Conservation (phyloP, 2,888 invertebrate species). For the Acrocyrtus sp. region DNA sequence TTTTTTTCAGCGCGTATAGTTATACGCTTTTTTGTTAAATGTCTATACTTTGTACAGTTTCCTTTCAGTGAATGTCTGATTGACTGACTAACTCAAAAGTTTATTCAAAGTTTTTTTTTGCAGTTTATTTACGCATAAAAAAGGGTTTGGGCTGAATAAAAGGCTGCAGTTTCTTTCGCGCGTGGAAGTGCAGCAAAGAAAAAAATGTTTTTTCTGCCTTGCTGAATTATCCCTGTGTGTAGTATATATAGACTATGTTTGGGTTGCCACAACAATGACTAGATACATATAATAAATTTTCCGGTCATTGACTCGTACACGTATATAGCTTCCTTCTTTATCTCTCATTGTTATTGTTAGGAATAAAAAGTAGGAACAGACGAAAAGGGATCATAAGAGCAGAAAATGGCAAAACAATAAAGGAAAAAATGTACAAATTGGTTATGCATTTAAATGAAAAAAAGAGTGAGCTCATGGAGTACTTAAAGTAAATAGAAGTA, state of each 20-base stretch:
- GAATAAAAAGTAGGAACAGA: background rate
- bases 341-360: background rate
- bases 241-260: background rate
- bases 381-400: background rate
- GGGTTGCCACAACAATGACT: background rate
- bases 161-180: background rate
- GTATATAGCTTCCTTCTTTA: background rate
- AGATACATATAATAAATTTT: background rate
- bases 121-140: background rate
- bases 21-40: too few species aligned
- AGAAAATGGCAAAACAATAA: background rate
- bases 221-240: background rate
- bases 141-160: too few species aligned
- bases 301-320: background rate
- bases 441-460: background rate
- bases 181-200: background rate
- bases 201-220: background rate
- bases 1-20: too few species aligned
- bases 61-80: too few species aligned
- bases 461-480: background rate
- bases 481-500: background rate
- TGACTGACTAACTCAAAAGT: background rate
- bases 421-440: background rate
- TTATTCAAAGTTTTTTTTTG: background rate
- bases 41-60: too few species aligned